Evolutionary conservation across 2,797 vertebrate species (phyloP), one percentile per base, ranked within the genome.

Genomic region (Valencia hispanica): DNA sequence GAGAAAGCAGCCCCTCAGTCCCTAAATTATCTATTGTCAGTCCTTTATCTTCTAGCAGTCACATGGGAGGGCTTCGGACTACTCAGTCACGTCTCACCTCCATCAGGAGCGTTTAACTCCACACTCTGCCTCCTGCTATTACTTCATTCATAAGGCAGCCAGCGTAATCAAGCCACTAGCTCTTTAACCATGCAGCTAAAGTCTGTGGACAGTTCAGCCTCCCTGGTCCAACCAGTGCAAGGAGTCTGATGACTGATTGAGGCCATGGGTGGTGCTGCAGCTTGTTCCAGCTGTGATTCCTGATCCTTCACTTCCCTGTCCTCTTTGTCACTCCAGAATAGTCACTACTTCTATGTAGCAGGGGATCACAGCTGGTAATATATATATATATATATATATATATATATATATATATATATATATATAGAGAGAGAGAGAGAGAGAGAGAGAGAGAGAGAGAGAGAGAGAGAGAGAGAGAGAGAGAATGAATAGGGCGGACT

Each of bases 21-120:
- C 80, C 86, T 92, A 92, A 93, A 95, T 95, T 92, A 94, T 93
- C 91, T 83, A 79, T 88, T 87, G 88, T 86, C 82, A 85, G 83
- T 82, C 77, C 70, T 94, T 93, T 87, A 93, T 94, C 91, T 91
- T 84, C 80, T 69, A 43, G 48, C 3, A n/a, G 87, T 88, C 80
- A 79, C 90, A 82, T 78, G 80, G 89, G 84, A 87, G 74, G 84
- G 51, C 59, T 45, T 59, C 2, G 0, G 57, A 82, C 87, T 79
- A 83, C 82, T 61, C 89, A 27, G 74, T 70, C 27, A n/a, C 39
- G 75, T 78, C 75, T 85, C 48, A 36, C 80, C 87, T 85, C 78
- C 85, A 84, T 84, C 86, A 86, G 87, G 80, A 85, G 86, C 79
- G 91, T 89, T 88, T 85, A 90, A 81, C 88, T 69, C 88, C 84